A percentile compares a stretch with the other conserved stretches of the same genome.
Evolutionary conservation across 2,113 vertebrate species (phyloP).

Genomic region (Octodon degus): DNA sequence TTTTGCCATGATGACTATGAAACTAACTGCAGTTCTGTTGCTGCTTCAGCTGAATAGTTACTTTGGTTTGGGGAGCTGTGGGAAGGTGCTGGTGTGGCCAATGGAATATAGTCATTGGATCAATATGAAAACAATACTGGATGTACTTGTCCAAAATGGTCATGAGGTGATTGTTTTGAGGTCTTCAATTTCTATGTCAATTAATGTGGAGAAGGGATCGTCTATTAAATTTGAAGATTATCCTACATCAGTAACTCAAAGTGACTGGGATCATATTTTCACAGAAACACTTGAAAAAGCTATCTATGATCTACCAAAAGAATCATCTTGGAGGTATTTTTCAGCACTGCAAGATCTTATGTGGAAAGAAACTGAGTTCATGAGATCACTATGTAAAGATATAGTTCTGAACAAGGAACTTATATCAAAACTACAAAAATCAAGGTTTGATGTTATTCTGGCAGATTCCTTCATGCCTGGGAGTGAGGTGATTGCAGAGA

Average conservation of each 20-base stretch:
- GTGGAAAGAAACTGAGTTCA: accelerated
- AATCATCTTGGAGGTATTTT: constrained; percentile 54
- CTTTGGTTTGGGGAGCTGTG: background rate
- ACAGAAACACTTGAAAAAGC: background rate
- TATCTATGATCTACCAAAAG: background rate
- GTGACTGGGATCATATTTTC: background rate
- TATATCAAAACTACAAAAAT: constrained; percentile 77
- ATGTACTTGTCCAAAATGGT: constrained; percentile 84
- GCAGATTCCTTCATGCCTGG: constrained; percentile 81
- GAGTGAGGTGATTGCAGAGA: constrained; percentile 82
- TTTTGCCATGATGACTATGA: constrained; percentile 78
- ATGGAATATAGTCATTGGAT: constrained; percentile 91
- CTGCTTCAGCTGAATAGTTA: constrained; percentile 53
- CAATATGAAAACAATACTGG: constrained; percentile 87
- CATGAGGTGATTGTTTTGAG: constrained; percentile 85
- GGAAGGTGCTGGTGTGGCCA: constrained; percentile 89
- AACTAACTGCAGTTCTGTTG: background rate
- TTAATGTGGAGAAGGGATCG: constrained; percentile 63
- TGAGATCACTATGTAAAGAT: constrained; percentile 60
- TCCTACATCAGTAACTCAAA: constrained; percentile 77
- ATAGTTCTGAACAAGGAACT: constrained; percentile 77
- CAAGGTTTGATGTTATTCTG: constrained; percentile 83
- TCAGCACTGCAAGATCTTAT: constrained; percentile 20
- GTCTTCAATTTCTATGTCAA: constrained; percentile 82
- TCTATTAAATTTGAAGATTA: constrained; percentile 78